Evolutionary conservation across 2,797 vertebrate species (phyloP).

Genomic region (Amblyopsis hoosieri): DNA sequence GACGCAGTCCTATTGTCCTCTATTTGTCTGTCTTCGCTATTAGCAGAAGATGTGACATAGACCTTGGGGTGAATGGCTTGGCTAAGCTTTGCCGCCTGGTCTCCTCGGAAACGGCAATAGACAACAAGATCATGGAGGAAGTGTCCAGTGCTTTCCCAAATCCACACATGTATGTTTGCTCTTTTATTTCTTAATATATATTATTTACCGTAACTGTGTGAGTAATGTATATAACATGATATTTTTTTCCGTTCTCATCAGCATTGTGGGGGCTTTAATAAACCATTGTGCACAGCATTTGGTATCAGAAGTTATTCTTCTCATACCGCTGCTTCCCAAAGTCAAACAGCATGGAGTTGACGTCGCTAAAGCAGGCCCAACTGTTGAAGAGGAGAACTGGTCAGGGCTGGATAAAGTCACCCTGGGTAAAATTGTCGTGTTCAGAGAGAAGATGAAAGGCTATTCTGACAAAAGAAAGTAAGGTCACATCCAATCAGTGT

Average conservation of each 20-base stretch:
- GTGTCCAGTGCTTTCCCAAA: rapidly evolving
- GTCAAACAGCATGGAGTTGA: slow-evolving; percentile 36
- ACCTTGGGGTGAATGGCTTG: slow-evolving; percentile 52
- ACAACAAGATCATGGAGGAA: slow-evolving; percentile 32
- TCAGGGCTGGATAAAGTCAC: slow-evolving; percentile 30
- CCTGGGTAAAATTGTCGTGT: rapidly evolving
- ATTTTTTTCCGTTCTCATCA: slow-evolving; percentile 30
- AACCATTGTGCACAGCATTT: slow-evolving; percentile 4
- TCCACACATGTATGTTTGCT: slow-evolving; percentile 40
- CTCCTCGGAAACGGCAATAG: slow-evolving; percentile 29
- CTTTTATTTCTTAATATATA: background rate
- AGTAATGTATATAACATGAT: background rate
- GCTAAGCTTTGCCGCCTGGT: slow-evolving; percentile 61
- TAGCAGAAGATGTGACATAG: rapidly evolving
- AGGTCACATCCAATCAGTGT: background rate
- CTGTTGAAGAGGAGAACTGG: slow-evolving; percentile 61
- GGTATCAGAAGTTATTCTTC: slow-evolving; percentile 69
- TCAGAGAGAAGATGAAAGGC: slow-evolving; percentile 39
- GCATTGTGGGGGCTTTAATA: slow-evolving; percentile 58
- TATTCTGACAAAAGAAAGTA: slow-evolving; percentile 49
- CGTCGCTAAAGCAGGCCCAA: slow-evolving; percentile 26
- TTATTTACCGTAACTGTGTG: background rate
- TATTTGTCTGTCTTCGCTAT: slow-evolving; percentile 64
- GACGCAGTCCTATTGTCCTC: slow-evolving; percentile 37
- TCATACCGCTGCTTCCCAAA: slow-evolving; percentile 67